Percentiles rank a stretch among this genome's conserved stretches.
Evolutionary conservation across 92 coral and sea anemone genomes (phyloP).

Genomic region (Palythoa grandiflora): DNA sequence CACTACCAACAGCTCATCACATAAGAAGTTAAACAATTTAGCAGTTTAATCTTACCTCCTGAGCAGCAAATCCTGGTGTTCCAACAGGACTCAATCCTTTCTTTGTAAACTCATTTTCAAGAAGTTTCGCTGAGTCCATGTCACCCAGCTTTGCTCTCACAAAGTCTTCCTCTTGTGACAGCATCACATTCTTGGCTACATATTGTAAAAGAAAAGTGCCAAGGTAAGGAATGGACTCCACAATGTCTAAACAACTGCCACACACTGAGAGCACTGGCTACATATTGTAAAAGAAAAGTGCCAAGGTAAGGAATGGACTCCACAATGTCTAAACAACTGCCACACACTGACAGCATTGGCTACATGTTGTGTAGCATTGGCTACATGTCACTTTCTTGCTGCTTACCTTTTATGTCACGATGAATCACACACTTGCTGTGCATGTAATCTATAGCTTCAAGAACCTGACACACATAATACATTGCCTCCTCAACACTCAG

Average conservation of each 20-base stretch:
- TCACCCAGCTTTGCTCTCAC: slow-evolving; percentile 87
- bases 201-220: neutral
- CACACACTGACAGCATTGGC: slow-evolving; percentile 37
- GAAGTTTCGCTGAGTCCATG: slow-evolving; percentile 79
- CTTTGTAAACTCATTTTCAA: slow-evolving; percentile 71
- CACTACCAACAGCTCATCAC: neutral
- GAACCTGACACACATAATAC: slow-evolving; percentile 77
- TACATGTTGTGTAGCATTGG: slow-evolving; percentile 47
- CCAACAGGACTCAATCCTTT: slow-evolving; percentile 77
- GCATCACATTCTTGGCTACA: slow-evolving; percentile 84
- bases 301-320: too few species aligned
- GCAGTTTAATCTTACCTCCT: slow-evolving; percentile 65
- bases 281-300: neutral
- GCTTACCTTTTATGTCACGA: slow-evolving; percentile 85
- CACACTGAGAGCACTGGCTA: slow-evolving; percentile 53
- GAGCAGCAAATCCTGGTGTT: slow-evolving; percentile 78
- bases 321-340: too few species aligned
- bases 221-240: too few species aligned
- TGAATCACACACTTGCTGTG: slow-evolving; percentile 77
- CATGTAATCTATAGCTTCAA: slow-evolving; percentile 67
- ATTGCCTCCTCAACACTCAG: slow-evolving; percentile 68
- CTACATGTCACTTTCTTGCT: neutral
- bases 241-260: too few species aligned
- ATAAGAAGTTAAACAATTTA: too few species aligned
- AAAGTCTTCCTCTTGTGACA: slow-evolving; percentile 51